Evolutionary conservation across 2,113 vertebrate species (phyloP), one percentile per base, ranked within the genome.

Genomic region (Crotalus helleri): DNA sequence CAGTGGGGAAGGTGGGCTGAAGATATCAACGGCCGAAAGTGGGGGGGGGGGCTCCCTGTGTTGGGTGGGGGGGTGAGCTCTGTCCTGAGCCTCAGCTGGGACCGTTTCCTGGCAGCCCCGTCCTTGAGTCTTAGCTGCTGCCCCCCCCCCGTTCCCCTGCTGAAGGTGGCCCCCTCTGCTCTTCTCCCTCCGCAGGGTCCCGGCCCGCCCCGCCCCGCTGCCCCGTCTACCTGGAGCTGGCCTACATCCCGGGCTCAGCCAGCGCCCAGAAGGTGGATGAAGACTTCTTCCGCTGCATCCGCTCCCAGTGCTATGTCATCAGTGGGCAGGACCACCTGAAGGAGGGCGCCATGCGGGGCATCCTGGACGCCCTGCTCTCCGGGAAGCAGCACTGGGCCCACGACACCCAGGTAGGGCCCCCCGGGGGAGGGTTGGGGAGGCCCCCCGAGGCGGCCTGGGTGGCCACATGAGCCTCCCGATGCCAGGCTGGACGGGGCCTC

Each of bases 241-340:
- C 99, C 1, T 99, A 99, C 93, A 94, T 99, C 93, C 99, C 99
- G 0, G 98, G 98, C 0, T 98, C 98, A 0, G 74, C 93, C 0
- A 98, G 98, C 1, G 97, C 98, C 0, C 96, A 97, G 44, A 97
- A 97, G 0, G 96, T 99, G 74, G 98, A 98, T 0, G 95, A 97
- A 44, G 98, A 98, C 9, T 98, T 99, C 59, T 99, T 99, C 96
- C 96, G 95, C 1, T 96, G 97, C 0, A 53, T 99, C 2, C 98
- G 99, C 0, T 97, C 99, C 0, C 98, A 98, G 0, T 98, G 98
- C 95, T 99, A 99, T 26, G 98, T 99, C 91, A 96, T 99, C 94
- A 99, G 99, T 0, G 99, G 99, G 0, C 98, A 99, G 3, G 98
- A 98, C 29, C 98, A 98, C 0, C 95, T 96, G 49, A 99, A 98